Conservation (phyloP, 2,113 vertebrate species). For the Diphyllodes magnificus region DNA sequence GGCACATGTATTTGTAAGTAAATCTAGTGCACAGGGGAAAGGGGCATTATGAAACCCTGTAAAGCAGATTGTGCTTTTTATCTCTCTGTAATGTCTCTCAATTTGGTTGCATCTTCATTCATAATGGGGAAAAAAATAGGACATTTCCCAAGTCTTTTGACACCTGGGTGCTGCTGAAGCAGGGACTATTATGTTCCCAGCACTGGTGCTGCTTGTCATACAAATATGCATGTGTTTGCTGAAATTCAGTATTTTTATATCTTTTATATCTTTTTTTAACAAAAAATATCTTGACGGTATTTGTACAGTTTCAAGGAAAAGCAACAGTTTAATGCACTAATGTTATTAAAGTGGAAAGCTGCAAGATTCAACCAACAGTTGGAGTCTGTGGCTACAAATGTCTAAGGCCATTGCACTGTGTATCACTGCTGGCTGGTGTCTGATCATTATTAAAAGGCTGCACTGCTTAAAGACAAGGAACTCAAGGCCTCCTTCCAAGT, state of each 20-base stretch:
- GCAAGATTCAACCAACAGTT: not conserved
- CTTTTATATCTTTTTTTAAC: not conserved
- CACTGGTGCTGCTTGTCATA: not conserved
- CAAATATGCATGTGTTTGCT: not conserved
- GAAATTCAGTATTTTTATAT: not conserved
- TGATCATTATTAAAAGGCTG: not conserved
- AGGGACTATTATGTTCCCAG: not conserved
- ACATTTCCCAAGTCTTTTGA: not conserved
- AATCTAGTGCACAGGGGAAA: fast-evolving
- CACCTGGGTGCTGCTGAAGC: not conserved
- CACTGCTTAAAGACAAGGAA: not conserved
- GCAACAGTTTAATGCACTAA: not conserved
- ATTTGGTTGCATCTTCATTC: not conserved
- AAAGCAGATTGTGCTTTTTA: not conserved
- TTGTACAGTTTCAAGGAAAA: not conserved
- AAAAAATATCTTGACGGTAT: not conserved
- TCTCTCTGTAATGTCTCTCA: not conserved
- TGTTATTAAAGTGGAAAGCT: not conserved
- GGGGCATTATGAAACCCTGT: not conserved
- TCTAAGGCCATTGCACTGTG: fast-evolving
- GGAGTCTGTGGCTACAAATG: fast-evolving
- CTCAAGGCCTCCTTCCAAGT: no score
- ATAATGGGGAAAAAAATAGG: not conserved
- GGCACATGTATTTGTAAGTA: not conserved
- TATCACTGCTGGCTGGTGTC: not conserved